A percentile compares a stretch with the other conserved stretches of the same genome.
Evolutionary conservation across 2,888 invertebrate genomes (phyloP).

Genomic region (Macroteleia sp.): DNA sequence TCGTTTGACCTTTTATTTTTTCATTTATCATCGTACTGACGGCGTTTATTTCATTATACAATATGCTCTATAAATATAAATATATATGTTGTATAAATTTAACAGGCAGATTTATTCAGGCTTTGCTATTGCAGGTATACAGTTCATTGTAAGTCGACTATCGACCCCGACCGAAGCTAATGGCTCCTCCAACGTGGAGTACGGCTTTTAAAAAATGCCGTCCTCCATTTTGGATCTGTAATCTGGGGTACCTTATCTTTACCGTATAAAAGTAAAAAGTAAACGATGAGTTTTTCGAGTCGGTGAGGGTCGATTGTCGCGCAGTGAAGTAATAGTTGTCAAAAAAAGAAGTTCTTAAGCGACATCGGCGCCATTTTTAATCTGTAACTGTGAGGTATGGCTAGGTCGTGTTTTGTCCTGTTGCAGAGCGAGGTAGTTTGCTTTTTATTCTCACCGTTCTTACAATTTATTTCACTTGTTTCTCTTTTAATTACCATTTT

Average conservation of each 20-base stretch:
- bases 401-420: constrained; percentile 64
- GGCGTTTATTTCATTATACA: constrained; percentile 47
- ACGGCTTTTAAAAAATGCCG: no score
- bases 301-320: constrained; percentile 6
- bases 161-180: not conserved
- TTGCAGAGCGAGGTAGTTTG: constrained; percentile 79
- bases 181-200: not conserved
- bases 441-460: constrained; percentile 37
- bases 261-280: not conserved
- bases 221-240: no score
- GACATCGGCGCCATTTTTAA: constrained; percentile 55
- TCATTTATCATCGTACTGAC: constrained; percentile 34
- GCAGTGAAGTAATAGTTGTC: constrained; percentile 3
- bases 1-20: constrained; percentile 31
- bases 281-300: not conserved
- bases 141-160: constrained; percentile 2
- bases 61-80: constrained; percentile 62
- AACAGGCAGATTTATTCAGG: constrained; percentile 63
- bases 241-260: not conserved
- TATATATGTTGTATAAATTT: constrained; percentile 61
- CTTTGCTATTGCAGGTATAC: constrained; percentile 62
- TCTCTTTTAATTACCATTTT: constrained; percentile 21
- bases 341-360: constrained; percentile 41
- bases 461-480: constrained; percentile 2
- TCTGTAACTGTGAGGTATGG: constrained; percentile 71